Evolutionary conservation across 2,113 vertebrate genomes (phyloP).

Genomic region (Sinocyclocheilus anophthalmus): DNA sequence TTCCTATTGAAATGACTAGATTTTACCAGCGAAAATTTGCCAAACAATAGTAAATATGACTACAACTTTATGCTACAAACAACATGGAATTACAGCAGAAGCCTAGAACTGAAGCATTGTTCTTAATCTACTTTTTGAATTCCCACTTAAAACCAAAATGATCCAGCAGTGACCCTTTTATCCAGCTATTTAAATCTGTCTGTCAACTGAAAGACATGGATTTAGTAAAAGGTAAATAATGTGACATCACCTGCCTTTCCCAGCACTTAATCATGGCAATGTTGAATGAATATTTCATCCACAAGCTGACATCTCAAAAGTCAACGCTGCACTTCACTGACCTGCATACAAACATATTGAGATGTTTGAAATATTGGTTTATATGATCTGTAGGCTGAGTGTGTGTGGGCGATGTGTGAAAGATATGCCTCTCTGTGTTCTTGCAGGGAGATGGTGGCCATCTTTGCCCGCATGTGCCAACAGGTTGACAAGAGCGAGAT

Average conservation of each 20-base stretch:
- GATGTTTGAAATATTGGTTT: neutral
- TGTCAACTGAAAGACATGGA: neutral
- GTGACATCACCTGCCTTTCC: neutral
- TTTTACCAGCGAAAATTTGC: neutral
- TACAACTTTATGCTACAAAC: neutral
- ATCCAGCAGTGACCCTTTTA: neutral
- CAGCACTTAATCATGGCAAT: neutral
- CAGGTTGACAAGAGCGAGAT: slow-evolving; percentile 87
- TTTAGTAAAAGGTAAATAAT: neutral
- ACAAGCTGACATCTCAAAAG: neutral
- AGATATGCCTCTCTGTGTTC: neutral
- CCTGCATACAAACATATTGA: neutral
- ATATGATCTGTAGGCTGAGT: neutral
- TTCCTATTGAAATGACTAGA: neutral
- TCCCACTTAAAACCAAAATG: neutral
- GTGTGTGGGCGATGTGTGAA: neutral
- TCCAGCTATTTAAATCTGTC: neutral
- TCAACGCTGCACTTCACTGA: neutral
- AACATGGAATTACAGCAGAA: neutral
- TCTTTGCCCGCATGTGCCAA: slow-evolving; percentile 85
- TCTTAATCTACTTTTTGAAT: neutral
- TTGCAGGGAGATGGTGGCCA: slow-evolving; percentile 84
- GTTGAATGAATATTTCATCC: neutral
- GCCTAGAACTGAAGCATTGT: neutral
- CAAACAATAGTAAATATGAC: neutral